Percentiles rank a stretch among this genome's conserved stretches.
These are phyloP conservation scores for Cisticola juncidis DNA, from an alignment of 2,113 vertebrate genomes.

Conservation along the genomic window DNA sequence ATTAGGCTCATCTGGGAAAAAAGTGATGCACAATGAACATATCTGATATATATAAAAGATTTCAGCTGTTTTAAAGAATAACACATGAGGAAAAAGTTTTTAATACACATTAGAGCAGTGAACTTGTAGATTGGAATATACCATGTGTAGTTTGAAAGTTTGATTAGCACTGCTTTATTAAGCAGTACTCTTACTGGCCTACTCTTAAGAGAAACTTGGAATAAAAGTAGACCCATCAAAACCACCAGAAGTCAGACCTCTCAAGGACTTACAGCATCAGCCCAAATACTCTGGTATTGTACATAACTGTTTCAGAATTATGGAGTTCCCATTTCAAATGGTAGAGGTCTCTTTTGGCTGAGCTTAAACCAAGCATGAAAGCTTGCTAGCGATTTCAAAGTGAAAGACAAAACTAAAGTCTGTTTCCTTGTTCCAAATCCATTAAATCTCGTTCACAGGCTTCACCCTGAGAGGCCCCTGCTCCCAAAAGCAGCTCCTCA, in stretches of 20 bases:
- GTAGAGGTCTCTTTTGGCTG: background rate
- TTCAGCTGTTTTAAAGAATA: background rate
- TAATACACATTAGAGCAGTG: background rate
- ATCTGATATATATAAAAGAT: background rate
- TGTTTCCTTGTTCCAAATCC: background rate
- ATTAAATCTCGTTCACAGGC: background rate
- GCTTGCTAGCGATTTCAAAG: background rate
- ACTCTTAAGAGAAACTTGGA: background rate
- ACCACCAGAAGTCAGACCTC: background rate
- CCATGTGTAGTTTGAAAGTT: background rate
- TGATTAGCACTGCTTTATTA: background rate
- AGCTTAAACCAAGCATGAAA: background rate
- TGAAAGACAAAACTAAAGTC: background rate
- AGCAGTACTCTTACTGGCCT: background rate
- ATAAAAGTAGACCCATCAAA: background rate
- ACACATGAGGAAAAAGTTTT: background rate
- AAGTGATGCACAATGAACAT: background rate
- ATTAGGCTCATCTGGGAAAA: background rate
- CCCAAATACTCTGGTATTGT: background rate
- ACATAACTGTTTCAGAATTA: background rate
- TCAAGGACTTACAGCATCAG: background rate
- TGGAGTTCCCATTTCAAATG: background rate
- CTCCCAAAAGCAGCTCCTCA: slow-evolving; percentile 64
- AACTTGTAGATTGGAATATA: background rate
- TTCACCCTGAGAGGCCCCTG: background rate